Conservation (phyloP, 2,113 vertebrate genomes). For the Marmota monax region DNA sequence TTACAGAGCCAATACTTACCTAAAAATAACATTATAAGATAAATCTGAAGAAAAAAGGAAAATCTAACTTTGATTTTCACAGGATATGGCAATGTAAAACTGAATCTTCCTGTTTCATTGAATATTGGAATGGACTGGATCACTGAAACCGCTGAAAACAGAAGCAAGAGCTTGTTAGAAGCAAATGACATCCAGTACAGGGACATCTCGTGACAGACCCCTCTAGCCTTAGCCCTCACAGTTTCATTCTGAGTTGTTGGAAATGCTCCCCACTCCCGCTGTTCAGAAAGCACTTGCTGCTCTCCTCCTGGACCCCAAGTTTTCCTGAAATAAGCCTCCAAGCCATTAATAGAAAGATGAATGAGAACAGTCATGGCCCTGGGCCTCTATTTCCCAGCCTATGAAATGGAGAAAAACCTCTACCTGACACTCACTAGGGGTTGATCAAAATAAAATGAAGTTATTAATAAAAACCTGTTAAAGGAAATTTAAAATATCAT, state of each 20-base stretch:
- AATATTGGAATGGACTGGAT: constrained; percentile 96
- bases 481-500: neutral
- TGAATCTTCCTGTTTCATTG: constrained; percentile 92
- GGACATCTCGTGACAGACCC: neutral
- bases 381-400: neutral
- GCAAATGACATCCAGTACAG: neutral
- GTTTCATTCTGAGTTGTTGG: neutral
- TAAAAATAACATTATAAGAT: constrained; percentile 93
- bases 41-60: constrained; percentile 92
- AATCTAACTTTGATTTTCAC: constrained; percentile 92
- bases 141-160: constrained; percentile 91
- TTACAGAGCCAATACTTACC: constrained; percentile 89
- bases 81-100: constrained; percentile 92
- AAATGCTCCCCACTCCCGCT: neutral
- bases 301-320: no score
- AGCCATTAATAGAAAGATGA: neutral
- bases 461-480: neutral
- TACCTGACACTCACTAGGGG: neutral
- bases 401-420: neutral
- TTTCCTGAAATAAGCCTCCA: neutral
- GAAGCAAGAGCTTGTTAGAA: constrained; percentile 65
- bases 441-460: constrained; percentile 22
- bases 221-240: neutral
- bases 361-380: neutral
- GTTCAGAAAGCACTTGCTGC: neutral